Conservation (phyloP, 2,797 vertebrate genomes). For the Bovichtus diacanthus region DNA sequence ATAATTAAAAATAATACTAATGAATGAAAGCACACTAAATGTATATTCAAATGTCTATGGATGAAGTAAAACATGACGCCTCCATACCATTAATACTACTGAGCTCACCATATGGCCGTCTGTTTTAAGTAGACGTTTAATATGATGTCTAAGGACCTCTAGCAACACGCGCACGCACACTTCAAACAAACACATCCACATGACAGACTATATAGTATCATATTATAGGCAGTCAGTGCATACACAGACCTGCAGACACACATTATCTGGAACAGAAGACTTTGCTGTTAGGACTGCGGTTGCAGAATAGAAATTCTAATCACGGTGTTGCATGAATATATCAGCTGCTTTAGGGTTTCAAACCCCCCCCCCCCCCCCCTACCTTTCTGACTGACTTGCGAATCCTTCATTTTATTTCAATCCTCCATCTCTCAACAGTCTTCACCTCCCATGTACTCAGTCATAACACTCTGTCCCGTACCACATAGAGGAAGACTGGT, state of each 20-base stretch:
- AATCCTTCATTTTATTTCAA: conserved; percentile 22
- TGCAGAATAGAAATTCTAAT: conserved; percentile 62
- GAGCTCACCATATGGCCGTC: conserved; percentile 36
- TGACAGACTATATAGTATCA: conserved; percentile 9
- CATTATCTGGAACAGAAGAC: conserved; percentile 39
- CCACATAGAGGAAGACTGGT: conserved; percentile 12
- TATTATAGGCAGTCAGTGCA: conserved; percentile 22
- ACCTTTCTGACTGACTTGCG: conserved; percentile 31
- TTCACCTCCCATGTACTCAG: background rate
- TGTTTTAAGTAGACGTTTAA: conserved; percentile 38
- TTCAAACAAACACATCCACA: conserved; percentile 16
- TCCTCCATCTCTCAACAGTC: conserved; percentile 21
- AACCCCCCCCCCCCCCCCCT: conserved; percentile 29
- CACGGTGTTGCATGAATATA: conserved; percentile 61
- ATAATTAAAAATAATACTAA: conserved; percentile 10
- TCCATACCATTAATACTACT: conserved; percentile 30
- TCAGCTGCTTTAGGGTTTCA: conserved; percentile 50
- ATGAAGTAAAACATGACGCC: conserved; percentile 7
- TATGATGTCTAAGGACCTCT: conserved; percentile 56
- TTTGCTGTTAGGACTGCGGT: conserved; percentile 38
- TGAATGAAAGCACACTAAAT: background rate
- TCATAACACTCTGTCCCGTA: background rate
- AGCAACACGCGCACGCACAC: conserved; percentile 6
- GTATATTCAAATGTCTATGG: conserved; percentile 17
- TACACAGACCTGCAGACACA: conserved; percentile 44